Evolutionary conservation across 2,888 invertebrate species (phyloP).

Genomic region (Ditula angustiorana): DNA sequence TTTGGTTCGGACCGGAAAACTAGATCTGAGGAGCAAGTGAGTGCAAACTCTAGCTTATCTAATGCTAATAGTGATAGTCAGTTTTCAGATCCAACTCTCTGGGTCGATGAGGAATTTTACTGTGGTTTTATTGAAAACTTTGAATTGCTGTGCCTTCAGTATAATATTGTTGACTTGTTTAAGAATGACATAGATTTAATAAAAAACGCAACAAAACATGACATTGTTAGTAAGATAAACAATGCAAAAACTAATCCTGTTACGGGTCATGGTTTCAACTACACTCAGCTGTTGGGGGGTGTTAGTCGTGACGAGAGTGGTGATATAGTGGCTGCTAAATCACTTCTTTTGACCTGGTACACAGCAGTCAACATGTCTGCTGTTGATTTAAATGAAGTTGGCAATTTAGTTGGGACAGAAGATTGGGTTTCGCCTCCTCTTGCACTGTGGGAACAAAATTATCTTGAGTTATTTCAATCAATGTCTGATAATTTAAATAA

Average conservation of each 20-base stretch:
- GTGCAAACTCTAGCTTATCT: constrained; percentile 45
- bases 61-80: constrained; percentile 53
- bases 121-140: constrained; percentile 87
- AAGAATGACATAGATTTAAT: constrained; percentile 84
- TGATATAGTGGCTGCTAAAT: constrained; percentile 87
- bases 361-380: constrained; percentile 88
- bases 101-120: constrained; percentile 85
- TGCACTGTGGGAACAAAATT: constrained; percentile 87
- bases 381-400: constrained; percentile 87
- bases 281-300: constrained; percentile 87
- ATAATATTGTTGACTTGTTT: constrained; percentile 90
- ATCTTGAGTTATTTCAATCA: constrained; percentile 74
- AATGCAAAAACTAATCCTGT: constrained; percentile 85
- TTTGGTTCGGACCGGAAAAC: constrained; percentile 56
- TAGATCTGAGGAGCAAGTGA: constrained; percentile 56
- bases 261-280: constrained; percentile 88
- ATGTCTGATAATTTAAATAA: constrained; percentile 61
- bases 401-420: constrained; percentile 90
- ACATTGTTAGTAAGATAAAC: constrained; percentile 87
- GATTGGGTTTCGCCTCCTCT: constrained; percentile 88
- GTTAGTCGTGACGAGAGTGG: constrained; percentile 84
- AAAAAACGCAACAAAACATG: constrained; percentile 81
- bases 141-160: constrained; percentile 86
- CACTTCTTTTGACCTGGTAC: constrained; percentile 87
- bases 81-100: constrained; percentile 84